Conservation (phyloP, 2,888 invertebrate genomes). For the Acronicta aceris region DNA sequence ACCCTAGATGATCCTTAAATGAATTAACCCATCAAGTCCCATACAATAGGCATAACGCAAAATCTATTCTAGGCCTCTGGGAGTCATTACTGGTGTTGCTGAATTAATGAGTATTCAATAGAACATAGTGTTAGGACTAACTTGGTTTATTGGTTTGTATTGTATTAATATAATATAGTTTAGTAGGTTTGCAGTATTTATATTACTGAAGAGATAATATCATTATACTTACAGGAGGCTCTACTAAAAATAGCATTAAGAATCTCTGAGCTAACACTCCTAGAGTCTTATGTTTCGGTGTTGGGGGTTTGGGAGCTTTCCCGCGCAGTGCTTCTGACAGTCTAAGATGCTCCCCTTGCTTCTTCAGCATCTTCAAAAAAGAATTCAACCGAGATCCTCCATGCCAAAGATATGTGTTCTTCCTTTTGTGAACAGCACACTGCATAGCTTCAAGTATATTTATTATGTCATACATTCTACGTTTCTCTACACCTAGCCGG, state of each 20-base stretch:
- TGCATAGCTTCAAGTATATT: conserved; percentile 93
- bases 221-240: conserved; percentile 87
- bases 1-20: too few species aligned
- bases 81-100: too few species aligned
- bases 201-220: too few species aligned
- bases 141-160: too few species aligned
- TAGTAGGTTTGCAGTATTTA: too few species aligned
- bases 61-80: too few species aligned
- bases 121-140: too few species aligned
- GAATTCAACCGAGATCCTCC: conserved; percentile 90
- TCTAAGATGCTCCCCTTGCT: conserved; percentile 87
- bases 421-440: conserved; percentile 91
- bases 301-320: conserved; percentile 81
- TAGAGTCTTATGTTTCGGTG: conserved; percentile 91
- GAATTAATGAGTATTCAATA: too few species aligned
- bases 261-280: conserved; percentile 92
- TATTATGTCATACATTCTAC: conserved; percentile 93
- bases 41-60: too few species aligned
- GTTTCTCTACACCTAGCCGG: conserved; percentile 90
- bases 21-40: too few species aligned
- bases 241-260: conserved; percentile 92
- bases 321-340: conserved; percentile 87
- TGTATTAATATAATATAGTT: too few species aligned
- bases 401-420: conserved; percentile 92
- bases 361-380: conserved; percentile 90